Conservation (phyloP, 2,797 vertebrate genomes). For the Etheostoma perlongum region DNA sequence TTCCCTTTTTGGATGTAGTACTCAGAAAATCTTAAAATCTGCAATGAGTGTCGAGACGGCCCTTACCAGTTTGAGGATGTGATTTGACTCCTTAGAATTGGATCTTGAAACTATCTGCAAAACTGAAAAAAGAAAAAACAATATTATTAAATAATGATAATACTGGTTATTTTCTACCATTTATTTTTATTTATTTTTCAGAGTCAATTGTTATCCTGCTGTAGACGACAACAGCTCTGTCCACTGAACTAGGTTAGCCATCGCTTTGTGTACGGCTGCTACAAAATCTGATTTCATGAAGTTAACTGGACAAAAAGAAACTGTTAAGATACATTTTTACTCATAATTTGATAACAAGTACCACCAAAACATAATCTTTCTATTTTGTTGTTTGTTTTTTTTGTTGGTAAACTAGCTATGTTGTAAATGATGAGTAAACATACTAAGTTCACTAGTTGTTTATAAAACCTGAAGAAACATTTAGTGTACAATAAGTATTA, state of each 20-base stretch:
- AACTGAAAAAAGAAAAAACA: conserved; percentile 33
- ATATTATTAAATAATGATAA: not conserved
- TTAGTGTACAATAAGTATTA: not conserved
- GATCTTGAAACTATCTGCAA: conserved; percentile 59
- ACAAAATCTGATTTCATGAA: conserved; percentile 6
- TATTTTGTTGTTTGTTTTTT: not conserved
- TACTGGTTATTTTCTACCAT: not conserved
- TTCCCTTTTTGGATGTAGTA: not conserved
- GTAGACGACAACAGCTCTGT: not conserved
- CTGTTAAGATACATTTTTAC: not conserved
- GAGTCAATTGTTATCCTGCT: not conserved
- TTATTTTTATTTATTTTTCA: not conserved
- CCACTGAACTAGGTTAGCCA: not conserved
- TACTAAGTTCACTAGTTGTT: not conserved
- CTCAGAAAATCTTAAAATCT: not conserved
- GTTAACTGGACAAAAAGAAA: not conserved
- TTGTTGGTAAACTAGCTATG: not conserved
- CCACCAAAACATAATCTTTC: not conserved
- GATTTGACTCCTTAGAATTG: conserved; percentile 75
- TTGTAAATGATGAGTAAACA: not conserved
- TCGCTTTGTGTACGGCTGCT: not conserved
- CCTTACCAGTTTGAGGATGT: conserved; percentile 90
- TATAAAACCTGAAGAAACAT: not conserved
- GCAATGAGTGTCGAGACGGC: not conserved
- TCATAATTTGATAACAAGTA: not conserved